phyloP scores from a whole-genome alignment of 1,140 invertebrate species.

The Megalonaias nervosa region DNA sequence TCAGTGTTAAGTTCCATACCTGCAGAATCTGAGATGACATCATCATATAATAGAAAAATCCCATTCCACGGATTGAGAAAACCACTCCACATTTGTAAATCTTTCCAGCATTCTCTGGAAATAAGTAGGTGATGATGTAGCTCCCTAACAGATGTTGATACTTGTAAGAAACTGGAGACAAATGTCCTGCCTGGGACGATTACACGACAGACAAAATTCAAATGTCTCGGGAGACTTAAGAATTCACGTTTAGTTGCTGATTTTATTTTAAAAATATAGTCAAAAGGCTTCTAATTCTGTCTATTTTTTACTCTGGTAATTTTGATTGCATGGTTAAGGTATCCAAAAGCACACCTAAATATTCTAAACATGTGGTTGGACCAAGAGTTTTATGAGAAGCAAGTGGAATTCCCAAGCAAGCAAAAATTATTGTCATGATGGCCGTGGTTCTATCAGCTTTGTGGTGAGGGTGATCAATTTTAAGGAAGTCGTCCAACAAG shows the following conservation, averaged over 20 bases:
- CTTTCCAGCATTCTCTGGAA: slow-evolving; percentile 3
- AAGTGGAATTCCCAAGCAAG: too few species aligned
- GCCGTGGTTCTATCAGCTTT: not conserved
- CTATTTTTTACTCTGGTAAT: too few species aligned
- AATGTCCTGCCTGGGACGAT: slow-evolving; percentile 17
- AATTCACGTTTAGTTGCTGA: too few species aligned
- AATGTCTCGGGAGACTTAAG: slow-evolving; percentile 19
- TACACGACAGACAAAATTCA: slow-evolving; percentile 20
- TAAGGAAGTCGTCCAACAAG: slow-evolving; percentile 21
- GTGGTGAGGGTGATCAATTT: slow-evolving; percentile 1
- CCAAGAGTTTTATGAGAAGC: not conserved
- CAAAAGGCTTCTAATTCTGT: slow-evolving; percentile 6
- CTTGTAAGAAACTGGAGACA: slow-evolving; percentile 6
- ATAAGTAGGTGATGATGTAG: slow-evolving; percentile 23
- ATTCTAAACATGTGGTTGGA: not conserved
- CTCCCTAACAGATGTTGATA: not conserved
- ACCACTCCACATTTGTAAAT: slow-evolving; percentile 28
- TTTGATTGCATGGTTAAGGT: too few species aligned
- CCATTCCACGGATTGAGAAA: slow-evolving; percentile 33
- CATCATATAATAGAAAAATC: slow-evolving; percentile 19
- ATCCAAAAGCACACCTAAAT: not conserved
- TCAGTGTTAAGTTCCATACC: too few species aligned
- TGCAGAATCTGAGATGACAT: not conserved
- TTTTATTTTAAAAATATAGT: not conserved
- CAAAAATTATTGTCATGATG: too few species aligned